These are phyloP conservation scores for Trissonchulus sp. DNA, from an alignment of 2,888 invertebrate species.

Conservation along the genomic window DNA sequence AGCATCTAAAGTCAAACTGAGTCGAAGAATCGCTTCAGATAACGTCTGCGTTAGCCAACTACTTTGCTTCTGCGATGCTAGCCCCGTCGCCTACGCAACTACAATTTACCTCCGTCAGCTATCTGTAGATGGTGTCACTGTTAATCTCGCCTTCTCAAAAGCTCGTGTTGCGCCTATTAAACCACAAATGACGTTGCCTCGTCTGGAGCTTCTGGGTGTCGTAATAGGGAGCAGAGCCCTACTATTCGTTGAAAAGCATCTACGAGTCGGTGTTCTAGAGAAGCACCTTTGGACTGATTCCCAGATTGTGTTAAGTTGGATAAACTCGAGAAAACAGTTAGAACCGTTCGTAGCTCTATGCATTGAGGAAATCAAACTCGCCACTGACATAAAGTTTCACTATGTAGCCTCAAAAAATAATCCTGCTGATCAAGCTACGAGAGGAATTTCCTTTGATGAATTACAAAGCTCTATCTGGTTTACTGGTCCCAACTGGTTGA, in stretches of 20 bases:
- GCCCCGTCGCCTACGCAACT: no score
- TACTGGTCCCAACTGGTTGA: neutral
- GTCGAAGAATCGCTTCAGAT: no score
- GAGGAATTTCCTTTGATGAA: neutral
- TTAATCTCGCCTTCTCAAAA: no score
- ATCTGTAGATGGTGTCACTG: no score
- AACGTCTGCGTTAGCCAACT: no score
- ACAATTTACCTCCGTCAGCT: no score
- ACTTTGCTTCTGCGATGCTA: no score
- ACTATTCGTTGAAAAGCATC: neutral
- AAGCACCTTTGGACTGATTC: neutral
- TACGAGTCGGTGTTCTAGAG: neutral
- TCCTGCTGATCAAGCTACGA: neutral
- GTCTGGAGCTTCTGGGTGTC: neutral
- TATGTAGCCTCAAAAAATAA: neutral
- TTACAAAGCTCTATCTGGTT: neutral
- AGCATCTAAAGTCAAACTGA: no score
- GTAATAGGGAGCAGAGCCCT: neutral
- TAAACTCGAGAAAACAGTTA: neutral
- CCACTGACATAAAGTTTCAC: neutral
- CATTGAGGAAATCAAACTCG: neutral
- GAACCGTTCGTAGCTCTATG: neutral
- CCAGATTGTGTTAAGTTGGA: neutral
- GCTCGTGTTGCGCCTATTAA: no score
- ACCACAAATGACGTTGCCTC: neutral